Base-by-base conservation (phyloP, 2,888 invertebrate genomes). In the Agapetus fuscipes region DNA sequence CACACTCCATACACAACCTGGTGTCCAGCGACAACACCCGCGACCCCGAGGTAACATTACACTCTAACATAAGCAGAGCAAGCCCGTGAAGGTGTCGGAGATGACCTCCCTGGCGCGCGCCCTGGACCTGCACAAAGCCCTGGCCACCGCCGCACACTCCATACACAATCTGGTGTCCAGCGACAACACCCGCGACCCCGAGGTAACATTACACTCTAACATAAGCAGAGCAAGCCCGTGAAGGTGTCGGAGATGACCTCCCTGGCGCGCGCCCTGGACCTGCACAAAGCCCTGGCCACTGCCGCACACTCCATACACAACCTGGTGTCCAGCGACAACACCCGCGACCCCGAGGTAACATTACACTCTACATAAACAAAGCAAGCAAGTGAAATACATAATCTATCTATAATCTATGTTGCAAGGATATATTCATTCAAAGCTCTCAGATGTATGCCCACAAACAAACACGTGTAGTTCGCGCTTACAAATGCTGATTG, bases 201-300 rank as follows among this genome's bases (percentile, higher is more conserved):
- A 77, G 65, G 73, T 74, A 47, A 46, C 40, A 37, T 7, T 29
- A n/a, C n/a, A n/a, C n/a, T n/a, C n/a, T n/a, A n/a, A n/a, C n/a
- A n/a, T n/a, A n/a, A n/a, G n/a, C n/a, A n/a, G n/a, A n/a, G n/a
- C n/a, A n/a, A n/a, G n/a, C n/a, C n/a, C n/a, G n/a, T n/a, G 33
- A 78, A 80, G 50, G 55, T 80, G 11, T 71, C 72, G 49, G 87
- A 88, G 61, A 50, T 87, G 36, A 73, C 76, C 50, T 76, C 84
- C 14, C 60, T 89, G 42, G 82, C 82, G 2, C 76, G 76, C 48
- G 85, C 84, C 2, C 64, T 88, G 49, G 86, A 86, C 55, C 76
- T 72, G 1, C 78, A 84, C 61, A 88, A 87, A 62, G 66, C 73
- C 48, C 60, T 87, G 49, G 80, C 83, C 0, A 61, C 67, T 3